Evolutionary conservation across 35 echinoderm and acorn worm species (phyloP).

Genomic region (Amphiura filiformis): DNA sequence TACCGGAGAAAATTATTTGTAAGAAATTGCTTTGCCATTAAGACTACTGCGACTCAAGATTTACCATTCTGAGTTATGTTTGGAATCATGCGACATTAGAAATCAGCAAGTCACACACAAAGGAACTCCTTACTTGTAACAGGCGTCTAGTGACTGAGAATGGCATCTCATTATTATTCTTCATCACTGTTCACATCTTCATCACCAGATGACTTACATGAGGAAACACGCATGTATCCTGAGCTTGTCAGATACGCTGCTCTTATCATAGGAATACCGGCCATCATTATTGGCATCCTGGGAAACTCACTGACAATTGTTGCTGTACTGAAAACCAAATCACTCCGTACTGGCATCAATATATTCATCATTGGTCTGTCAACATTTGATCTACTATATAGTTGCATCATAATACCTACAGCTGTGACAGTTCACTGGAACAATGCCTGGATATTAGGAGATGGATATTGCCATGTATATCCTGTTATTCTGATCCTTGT

Average conservation of each 20-base stretch:
- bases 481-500: conserved; percentile 23
- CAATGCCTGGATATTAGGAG: conserved; percentile 41
- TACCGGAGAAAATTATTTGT: too few species aligned
- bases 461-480: conserved; percentile 23
- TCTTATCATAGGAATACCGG: conserved; percentile 39
- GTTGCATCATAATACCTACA: conserved; percentile 25
- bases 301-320: conserved; percentile 42
- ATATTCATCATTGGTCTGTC: conserved; percentile 32
- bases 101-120: background rate
- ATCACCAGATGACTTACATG: background rate
- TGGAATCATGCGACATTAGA: background rate
- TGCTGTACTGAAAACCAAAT: conserved; percentile 28
- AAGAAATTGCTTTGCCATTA: too few species aligned
- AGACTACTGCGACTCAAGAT: background rate
- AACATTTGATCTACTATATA: conserved; percentile 35
- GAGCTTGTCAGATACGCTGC: background rate
- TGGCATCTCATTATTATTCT: background rate
- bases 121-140: background rate
- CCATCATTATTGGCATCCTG: conserved; percentile 4
- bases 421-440: conserved; percentile 8
- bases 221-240: background rate
- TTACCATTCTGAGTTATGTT: background rate
- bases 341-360: conserved; percentile 28
- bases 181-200: too few species aligned
- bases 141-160: background rate